Conservation (phyloP, 2,888 invertebrate genomes). For the Reticulitermes lucifugus region DNA sequence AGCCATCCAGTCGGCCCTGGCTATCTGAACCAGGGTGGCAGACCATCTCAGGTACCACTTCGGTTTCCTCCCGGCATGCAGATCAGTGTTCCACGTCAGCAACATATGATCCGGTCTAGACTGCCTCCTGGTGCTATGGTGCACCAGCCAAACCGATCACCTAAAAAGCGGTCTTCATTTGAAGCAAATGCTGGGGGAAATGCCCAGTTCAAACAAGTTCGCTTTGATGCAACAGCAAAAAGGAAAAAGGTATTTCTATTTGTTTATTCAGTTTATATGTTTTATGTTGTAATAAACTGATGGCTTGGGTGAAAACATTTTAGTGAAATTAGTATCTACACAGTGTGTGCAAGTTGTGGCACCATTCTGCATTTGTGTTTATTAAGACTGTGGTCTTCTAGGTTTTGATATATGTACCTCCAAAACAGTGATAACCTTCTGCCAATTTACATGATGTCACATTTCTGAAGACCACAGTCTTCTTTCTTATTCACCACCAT, state of each 20-base stretch:
- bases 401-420: too few relatives aligned
- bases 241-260: conserved; percentile 33
- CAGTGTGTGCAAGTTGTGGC: too few relatives aligned
- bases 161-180: conserved; percentile 34
- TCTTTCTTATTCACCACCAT: too few relatives aligned
- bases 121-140: not conserved
- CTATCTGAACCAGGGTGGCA: conserved; percentile 17
- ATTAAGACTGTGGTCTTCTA: too few relatives aligned
- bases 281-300: too few relatives aligned
- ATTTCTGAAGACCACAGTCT: too few relatives aligned
- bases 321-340: too few relatives aligned
- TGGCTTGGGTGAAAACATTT: too few relatives aligned
- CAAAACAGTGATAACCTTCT: too few relatives aligned
- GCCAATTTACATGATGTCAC: too few relatives aligned
- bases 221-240: conserved; percentile 38
- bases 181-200: not conserved
- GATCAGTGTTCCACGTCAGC: conserved; percentile 3
- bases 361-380: too few relatives aligned
- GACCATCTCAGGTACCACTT: not conserved
- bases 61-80: conserved; percentile 8
- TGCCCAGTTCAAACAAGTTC: conserved; percentile 25
- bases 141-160: conserved; percentile 31
- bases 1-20: not conserved
- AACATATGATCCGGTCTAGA: not conserved
- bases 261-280: too few relatives aligned